Evolutionary conservation across 2,797 vertebrate genomes (phyloP).

Genomic region (Rhadinocentrus ornatus): DNA sequence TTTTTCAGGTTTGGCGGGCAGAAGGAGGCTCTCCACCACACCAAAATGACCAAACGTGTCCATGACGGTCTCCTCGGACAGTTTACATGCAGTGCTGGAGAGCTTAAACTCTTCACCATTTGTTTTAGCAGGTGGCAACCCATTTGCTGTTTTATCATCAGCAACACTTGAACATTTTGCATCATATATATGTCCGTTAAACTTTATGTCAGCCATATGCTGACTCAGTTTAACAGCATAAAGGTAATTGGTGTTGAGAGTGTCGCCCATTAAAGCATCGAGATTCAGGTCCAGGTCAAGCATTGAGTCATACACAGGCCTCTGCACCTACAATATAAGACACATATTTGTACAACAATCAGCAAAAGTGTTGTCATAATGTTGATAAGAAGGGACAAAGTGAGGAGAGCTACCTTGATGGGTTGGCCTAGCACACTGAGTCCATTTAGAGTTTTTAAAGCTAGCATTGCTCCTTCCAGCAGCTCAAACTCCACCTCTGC

Average conservation of each 20-base stretch:
- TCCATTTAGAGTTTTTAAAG: conserved; percentile 81
- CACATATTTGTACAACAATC: background rate
- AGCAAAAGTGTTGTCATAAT: background rate
- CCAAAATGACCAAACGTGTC: conserved; percentile 78
- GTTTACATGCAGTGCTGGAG: conserved; percentile 34
- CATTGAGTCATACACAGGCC: conserved; percentile 79
- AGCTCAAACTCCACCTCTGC: conserved; percentile 84
- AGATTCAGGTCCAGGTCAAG: conserved; percentile 84
- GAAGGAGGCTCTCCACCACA: conserved; percentile 76
- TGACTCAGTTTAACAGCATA: conserved; percentile 70
- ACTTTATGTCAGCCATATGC: background rate
- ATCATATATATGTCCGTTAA: conserved; percentile 39
- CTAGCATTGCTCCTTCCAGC: conserved; percentile 87
- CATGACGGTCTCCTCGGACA: conserved; percentile 75
- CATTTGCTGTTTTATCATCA: background rate
- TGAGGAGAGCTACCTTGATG: conserved; percentile 79
- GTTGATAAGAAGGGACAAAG: background rate
- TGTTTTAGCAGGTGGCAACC: background rate
- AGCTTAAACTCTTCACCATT: conserved; percentile 11
- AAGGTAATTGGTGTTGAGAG: conserved; percentile 76
- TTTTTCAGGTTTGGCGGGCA: conserved; percentile 76
- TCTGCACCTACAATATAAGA: conserved; percentile 81
- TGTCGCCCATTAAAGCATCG: conserved; percentile 79
- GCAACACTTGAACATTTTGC: background rate
- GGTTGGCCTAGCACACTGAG: conserved; percentile 73